Conservation (phyloP, 2,113 vertebrate genomes). For the Ophiodon elongatus region DNA sequence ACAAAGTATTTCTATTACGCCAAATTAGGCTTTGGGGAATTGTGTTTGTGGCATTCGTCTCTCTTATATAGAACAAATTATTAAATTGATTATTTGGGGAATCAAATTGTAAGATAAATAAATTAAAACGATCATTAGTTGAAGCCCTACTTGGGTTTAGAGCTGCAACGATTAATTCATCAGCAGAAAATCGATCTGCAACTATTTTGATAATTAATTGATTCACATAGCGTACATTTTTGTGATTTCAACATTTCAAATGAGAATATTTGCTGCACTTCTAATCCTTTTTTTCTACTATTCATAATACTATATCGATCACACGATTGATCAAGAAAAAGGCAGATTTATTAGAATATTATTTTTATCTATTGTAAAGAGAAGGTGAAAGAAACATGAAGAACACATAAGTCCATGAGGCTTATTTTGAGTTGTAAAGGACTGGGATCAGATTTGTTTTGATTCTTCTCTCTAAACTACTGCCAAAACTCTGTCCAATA, state of each 20-base stretch:
- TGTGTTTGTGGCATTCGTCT: neutral
- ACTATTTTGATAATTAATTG: neutral
- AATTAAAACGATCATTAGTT: neutral
- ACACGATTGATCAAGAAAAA: neutral
- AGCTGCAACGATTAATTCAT: too few species aligned
- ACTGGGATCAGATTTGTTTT: slow-evolving; percentile 6
- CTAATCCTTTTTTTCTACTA: neutral
- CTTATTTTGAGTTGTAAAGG: neutral
- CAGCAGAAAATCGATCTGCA: neutral
- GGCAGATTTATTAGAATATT: neutral
- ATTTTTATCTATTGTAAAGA: neutral
- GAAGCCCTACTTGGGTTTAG: neutral
- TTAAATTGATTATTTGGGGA: neutral
- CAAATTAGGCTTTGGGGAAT: neutral
- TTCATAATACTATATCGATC: neutral
- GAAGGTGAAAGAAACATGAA: neutral
- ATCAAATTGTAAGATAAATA: neutral
- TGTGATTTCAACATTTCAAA: neutral
- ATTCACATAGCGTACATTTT: too few species aligned
- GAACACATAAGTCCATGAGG: neutral
- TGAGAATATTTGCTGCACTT: neutral
- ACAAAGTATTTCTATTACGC: neutral
- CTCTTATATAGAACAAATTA: neutral
- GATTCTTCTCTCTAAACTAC: neutral
- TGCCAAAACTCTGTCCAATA: slow-evolving; percentile 10